Evolutionary conservation across 2,797 vertebrate species (phyloP).

Genomic region (Lepus townsendii): DNA sequence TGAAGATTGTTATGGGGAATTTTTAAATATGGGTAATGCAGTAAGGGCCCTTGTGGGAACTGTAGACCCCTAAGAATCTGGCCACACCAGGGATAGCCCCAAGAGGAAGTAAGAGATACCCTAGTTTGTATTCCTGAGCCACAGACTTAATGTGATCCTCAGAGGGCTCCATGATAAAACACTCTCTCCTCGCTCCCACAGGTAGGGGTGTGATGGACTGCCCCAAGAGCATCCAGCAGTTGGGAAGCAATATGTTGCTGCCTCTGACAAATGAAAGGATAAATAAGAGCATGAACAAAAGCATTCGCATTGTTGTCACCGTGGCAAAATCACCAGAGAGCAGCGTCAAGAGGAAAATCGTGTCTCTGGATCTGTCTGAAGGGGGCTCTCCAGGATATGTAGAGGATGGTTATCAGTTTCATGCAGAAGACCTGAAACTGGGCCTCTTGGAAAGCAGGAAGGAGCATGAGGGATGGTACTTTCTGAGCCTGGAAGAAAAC

Average conservation of each 20-base stretch:
- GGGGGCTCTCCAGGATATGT: not conserved
- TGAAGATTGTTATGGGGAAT: not conserved
- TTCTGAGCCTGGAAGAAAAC: conserved; percentile 68
- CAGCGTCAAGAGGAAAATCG: conserved; percentile 61
- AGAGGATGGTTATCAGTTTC: conserved; percentile 64
- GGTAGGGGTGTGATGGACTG: conserved; percentile 54
- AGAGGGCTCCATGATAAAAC: not conserved
- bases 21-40: not conserved
- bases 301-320: conserved; percentile 64
- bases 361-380: conserved; percentile 31
- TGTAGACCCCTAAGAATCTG: not conserved
- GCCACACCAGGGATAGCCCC: not conserved
- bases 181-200: conserved; percentile 31
- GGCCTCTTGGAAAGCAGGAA: conserved; percentile 57
- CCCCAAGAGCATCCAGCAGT: not conserved
- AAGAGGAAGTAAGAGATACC: not conserved
- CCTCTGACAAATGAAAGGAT: conserved; percentile 30
- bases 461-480: conserved; percentile 75
- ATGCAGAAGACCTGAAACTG: conserved; percentile 67
- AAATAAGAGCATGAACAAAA: conserved; percentile 61
- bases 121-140: not conserved
- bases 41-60: not conserved
- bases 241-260: conserved; percentile 61
- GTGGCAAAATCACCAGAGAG: not conserved
- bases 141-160: not conserved